Conservation (phyloP, 2,888 invertebrate genomes). For the Nomada flava region DNA sequence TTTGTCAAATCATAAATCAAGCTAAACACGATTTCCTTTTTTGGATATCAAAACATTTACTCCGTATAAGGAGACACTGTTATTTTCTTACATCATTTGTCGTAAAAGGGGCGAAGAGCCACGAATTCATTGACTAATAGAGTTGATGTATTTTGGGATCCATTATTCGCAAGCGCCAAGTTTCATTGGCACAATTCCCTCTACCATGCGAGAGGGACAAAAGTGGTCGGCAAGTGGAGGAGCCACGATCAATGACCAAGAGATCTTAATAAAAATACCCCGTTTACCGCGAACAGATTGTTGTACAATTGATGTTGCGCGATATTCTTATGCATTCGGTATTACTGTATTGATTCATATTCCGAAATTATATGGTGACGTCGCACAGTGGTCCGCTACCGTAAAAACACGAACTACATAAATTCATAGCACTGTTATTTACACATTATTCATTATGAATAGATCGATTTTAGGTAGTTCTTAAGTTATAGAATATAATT, state of each 20-base stretch:
- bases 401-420: too few species aligned
- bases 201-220: background rate
- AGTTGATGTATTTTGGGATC: slow-evolving; percentile 57
- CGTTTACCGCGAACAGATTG: background rate
- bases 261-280: slow-evolving; percentile 41
- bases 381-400: background rate
- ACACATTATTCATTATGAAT: too few species aligned
- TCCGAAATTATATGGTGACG: slow-evolving; percentile 48
- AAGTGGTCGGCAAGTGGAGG: background rate
- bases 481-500: too few species aligned
- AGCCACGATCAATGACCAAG: slow-evolving; percentile 58
- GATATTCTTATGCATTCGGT: background rate
- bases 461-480: too few species aligned
- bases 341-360: slow-evolving; percentile 45
- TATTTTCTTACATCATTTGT: slow-evolving; percentile 13
- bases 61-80: background rate
- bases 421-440: too few species aligned
- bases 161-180: slow-evolving; percentile 53
- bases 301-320: background rate
- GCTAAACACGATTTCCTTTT: background rate
- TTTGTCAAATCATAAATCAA: background rate
- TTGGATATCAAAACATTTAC: background rate
- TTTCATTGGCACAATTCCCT: slow-evolving; percentile 64
- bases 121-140: slow-evolving; percentile 58
- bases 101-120: slow-evolving; percentile 21